These are phyloP conservation scores for Gortyna flavago DNA, from an alignment of 2,888 invertebrate genomes.

Conservation along the genomic window DNA sequence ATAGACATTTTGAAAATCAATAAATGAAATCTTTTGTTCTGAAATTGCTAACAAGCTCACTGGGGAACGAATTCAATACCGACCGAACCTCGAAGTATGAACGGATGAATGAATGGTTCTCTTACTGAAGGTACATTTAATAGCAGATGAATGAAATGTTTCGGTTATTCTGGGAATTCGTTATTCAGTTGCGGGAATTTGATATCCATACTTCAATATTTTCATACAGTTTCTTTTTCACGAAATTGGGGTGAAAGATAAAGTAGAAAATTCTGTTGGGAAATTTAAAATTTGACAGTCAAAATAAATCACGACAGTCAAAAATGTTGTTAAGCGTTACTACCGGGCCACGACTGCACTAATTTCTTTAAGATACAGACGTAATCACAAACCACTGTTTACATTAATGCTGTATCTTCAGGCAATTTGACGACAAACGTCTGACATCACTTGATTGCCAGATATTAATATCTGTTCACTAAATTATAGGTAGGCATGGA, in stretches of 20 bases:
- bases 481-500: no score
- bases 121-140: slow-evolving; percentile 28
- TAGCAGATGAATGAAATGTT: slow-evolving; percentile 48
- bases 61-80: slow-evolving; percentile 64
- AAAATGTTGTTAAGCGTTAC: no score
- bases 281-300: no score
- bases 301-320: no score
- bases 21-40: slow-evolving; percentile 53
- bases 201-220: slow-evolving; percentile 7
- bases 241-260: not conserved
- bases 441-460: no score
- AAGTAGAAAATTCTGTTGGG: no score
- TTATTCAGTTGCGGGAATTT: slow-evolving; percentile 13
- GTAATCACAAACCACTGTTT: no score
- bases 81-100: slow-evolving; percentile 53
- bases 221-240: slow-evolving; percentile 6
- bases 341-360: no score
- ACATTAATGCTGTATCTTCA: no score
- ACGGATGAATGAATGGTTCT: slow-evolving; percentile 47
- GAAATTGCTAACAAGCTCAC: slow-evolving; percentile 73
- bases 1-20: slow-evolving; percentile 45
- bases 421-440: no score
- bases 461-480: no score
- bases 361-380: no score
- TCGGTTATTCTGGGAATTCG: slow-evolving; percentile 36